Evolutionary conservation across 2,113 vertebrate species (phyloP).

Genomic region (Pterocles burchelli): DNA sequence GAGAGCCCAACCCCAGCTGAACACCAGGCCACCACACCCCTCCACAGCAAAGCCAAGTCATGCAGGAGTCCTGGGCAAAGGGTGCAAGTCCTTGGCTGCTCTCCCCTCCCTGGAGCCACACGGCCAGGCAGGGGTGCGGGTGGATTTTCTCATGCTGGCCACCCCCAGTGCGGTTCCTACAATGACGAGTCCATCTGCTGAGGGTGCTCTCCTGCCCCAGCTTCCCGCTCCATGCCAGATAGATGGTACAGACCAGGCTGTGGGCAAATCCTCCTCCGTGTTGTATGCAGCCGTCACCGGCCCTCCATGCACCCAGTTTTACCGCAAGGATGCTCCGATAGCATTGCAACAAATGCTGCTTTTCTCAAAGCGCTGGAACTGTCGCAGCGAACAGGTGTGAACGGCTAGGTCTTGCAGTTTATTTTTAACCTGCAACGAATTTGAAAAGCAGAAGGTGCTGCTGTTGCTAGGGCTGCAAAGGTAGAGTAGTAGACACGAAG

Average conservation of each 20-base stretch:
- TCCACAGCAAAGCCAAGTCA: neutral
- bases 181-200: fast-evolving
- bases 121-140: neutral
- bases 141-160: neutral
- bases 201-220: neutral
- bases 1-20: neutral
- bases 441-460: neutral
- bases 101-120: fast-evolving
- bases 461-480: neutral
- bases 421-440: neutral
- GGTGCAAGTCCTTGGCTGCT: neutral
- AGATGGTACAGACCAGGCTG: neutral
- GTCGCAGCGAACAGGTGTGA: neutral
- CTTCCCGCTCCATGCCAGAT: neutral
- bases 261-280: neutral
- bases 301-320: neutral
- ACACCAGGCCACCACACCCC: neutral
- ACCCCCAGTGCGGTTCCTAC: neutral
- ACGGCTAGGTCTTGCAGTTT: neutral
- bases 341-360: neutral
- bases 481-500: neutral
- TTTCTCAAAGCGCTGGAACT: neutral
- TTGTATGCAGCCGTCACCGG: fast-evolving
- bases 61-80: neutral
- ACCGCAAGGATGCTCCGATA: neutral